Conservation (phyloP, 2,888 invertebrate genomes). For the Drosophila nr. medialis region DNA sequence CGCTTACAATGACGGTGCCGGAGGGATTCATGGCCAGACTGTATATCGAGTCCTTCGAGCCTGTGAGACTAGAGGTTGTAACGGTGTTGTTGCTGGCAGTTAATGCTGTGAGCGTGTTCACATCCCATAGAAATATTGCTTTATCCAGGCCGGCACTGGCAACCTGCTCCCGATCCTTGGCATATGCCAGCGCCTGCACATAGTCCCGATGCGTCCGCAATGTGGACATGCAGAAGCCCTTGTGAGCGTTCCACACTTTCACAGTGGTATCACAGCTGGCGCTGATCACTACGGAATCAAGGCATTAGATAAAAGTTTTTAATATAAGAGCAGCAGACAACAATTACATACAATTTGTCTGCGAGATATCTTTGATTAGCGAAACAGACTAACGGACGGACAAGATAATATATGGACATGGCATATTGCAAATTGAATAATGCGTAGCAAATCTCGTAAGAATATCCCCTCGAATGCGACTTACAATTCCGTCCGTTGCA, state of each 20-base stretch:
- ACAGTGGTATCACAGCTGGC: constrained; percentile 99
- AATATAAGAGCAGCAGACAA: background rate
- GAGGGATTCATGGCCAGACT: constrained; percentile 99
- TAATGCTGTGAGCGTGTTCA: constrained; percentile 97
- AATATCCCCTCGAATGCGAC: constrained; percentile 21
- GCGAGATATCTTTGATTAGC: background rate
- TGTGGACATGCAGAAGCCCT: constrained; percentile 99
- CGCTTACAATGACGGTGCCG: constrained; percentile 97
- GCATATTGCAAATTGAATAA: background rate
- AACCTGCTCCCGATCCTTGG: constrained; percentile 96
- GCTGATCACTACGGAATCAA: constrained; percentile 91
- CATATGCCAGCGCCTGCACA: constrained; percentile 98
- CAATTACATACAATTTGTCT: background rate
- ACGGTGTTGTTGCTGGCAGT: constrained; percentile 99
- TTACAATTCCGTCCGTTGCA: constrained; percentile 97
- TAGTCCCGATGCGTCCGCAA: constrained; percentile 99
- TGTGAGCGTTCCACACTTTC: constrained; percentile 99
- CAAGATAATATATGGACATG: background rate
- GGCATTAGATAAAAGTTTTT: background rate
- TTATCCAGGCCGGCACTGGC: constrained; percentile 99
- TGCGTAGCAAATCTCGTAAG: background rate
- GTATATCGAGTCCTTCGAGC: constrained; percentile 99
- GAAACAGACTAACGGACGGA: background rate
- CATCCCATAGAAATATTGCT: constrained; percentile 99
- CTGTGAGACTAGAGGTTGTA: constrained; percentile 97